phyloP scores from a whole-genome alignment of 2,888 invertebrate genomes.

The Oxystoma pomonae region DNA sequence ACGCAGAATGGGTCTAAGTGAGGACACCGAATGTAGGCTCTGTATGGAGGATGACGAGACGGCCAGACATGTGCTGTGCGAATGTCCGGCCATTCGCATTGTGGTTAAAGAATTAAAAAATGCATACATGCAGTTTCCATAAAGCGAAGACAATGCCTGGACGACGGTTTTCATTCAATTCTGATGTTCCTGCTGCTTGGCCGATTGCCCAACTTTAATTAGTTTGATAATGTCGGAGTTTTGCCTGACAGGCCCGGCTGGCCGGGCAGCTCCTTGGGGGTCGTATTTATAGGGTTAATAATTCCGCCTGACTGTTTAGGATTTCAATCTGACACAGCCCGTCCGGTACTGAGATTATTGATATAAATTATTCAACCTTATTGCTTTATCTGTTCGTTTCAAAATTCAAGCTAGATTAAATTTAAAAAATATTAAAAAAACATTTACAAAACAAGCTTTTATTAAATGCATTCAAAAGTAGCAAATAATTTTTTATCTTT shows the following conservation, averaged over 20 bases:
- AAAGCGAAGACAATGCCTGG: neutral
- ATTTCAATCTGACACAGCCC: neutral
- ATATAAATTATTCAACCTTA: neutral
- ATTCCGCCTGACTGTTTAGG: neutral
- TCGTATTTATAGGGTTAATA: neutral
- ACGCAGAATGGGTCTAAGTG: no score
- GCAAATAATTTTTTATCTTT: no score
- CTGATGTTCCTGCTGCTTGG: neutral
- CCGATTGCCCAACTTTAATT: conserved; percentile 1
- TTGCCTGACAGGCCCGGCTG: neutral
- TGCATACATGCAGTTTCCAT: no score
- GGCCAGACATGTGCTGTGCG: no score
- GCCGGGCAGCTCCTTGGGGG: neutral
- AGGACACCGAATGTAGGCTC: no score
- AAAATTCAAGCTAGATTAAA: neutral
- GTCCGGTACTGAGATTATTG: neutral
- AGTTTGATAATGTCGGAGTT: conserved; percentile 5
- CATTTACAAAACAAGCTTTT: no score
- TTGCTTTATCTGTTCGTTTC: neutral
- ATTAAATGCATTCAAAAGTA: no score
- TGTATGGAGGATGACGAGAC: no score
- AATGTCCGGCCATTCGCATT: no score
- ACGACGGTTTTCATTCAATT: neutral
- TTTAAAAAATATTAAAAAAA: no score
- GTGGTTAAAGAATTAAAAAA: no score